Evolutionary conservation across 2,888 invertebrate genomes (phyloP), one percentile per base, ranked within the genome.

Genomic region (Lasioglossum oenotherae): DNA sequence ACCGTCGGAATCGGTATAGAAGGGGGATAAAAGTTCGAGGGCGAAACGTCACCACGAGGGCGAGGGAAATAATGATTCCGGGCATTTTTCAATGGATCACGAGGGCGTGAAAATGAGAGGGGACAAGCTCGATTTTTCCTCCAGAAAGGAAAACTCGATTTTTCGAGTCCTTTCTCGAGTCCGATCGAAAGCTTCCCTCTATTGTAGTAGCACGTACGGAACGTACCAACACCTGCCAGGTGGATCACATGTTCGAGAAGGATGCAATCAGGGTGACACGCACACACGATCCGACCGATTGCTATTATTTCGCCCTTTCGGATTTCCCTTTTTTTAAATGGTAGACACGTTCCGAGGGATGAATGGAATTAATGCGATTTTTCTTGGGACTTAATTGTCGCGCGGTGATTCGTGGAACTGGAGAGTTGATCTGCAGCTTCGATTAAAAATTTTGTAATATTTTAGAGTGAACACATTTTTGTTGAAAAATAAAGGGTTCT

Each of bases 181-280:
- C 27, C 60, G 67, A 35, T 60, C 60, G 67, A 35, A 31, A 67
- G 31, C 19, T 67, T 19, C 67, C 16, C 67, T 19, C 31, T 16
- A 67, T 83, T 80, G 78, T 84, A 57, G n/a, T 23, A 41, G 74
- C 89, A 89, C 86, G 89, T 82, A 85, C 87, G 69, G 23, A 14
- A 10, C 69, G 69, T 38, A 12, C 49, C 67, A 80, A 69, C 91
- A 91, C 87, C 91, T 90, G 90, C 74, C 81, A 44, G 57, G 12
- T 76, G 44, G 19, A 85, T 35, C 35, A 14, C 14, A 60, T 31
- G n/a, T 0, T 16, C 71, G 71, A 41, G 72, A 73, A 46, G 72
- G 46, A 46, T 19, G 44, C 72, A 31, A 73, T 73, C 72, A 16
- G 2, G 72, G 67, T 60, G 64, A 74, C 87, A 81, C 80, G 78